Percentiles rank a stretch among this genome's conserved stretches.
phyloP scores from a whole-genome alignment of 2,888 invertebrate species.

The Anthophora plumipes region DNA sequence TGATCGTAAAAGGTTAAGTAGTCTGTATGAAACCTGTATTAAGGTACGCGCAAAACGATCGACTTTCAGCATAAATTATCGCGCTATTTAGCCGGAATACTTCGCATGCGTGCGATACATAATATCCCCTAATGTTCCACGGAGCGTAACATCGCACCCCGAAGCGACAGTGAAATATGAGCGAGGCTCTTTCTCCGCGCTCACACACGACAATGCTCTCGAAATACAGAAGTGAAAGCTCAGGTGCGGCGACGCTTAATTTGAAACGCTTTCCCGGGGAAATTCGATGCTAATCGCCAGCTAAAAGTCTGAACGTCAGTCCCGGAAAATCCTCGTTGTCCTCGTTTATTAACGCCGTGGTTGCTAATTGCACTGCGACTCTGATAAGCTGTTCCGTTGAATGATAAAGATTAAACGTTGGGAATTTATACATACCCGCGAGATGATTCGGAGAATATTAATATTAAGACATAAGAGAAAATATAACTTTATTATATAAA shows the following conservation, averaged over 20 bases:
- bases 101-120: conserved; percentile 29
- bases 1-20: not conserved
- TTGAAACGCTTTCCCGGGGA: conserved; percentile 77
- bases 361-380: conserved; percentile 37
- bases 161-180: conserved; percentile 65
- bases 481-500: not conserved
- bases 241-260: conserved; percentile 78
- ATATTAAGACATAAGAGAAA: not conserved
- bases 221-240: conserved; percentile 54
- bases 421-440: not conserved
- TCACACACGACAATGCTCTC: conserved; percentile 42
- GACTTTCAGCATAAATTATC: conserved; percentile 39
- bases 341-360: conserved; percentile 37
- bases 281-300: conserved; percentile 75
- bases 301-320: conserved; percentile 54
- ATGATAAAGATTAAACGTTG: conserved; percentile 21
- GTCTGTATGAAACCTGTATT: not conserved
- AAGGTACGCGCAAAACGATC: conserved; percentile 4
- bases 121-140: conserved; percentile 51
- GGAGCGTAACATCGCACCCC: conserved; percentile 37
- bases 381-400: conserved; percentile 18
- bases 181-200: conserved; percentile 35
- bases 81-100: conserved; percentile 43
- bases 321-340: conserved; percentile 39
- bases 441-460: not conserved